Conservation (phyloP, 2,113 vertebrate genomes). For the Diphyllodes magnificus region DNA sequence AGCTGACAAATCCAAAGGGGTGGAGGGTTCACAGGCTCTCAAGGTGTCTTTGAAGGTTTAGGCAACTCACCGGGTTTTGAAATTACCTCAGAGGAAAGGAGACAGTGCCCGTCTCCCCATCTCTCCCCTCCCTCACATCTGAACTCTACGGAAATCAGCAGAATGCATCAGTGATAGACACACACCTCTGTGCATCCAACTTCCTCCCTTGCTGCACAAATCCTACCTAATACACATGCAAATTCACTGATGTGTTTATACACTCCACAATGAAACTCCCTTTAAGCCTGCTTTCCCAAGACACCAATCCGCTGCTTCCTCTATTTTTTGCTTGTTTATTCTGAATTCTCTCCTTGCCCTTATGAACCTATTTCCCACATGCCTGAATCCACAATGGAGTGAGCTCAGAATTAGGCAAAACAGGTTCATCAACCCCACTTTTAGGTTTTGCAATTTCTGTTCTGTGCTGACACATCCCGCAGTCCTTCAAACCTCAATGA, state of each 20-base stretch:
- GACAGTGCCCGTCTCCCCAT: neutral
- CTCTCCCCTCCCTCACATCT: neutral
- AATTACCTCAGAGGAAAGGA: neutral
- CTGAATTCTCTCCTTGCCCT: neutral
- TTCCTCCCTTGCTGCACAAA: neutral
- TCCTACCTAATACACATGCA: neutral
- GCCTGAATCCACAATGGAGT: rapidly evolving
- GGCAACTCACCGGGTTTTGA: neutral
- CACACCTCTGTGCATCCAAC: neutral
- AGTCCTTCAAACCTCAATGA: neutral
- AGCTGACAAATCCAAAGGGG: slow-evolving; percentile 15
- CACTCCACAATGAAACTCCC: neutral
- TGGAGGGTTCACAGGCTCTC: neutral
- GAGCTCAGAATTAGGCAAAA: neutral
- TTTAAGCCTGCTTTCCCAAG: neutral
- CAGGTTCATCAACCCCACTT: neutral
- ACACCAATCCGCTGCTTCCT: neutral
- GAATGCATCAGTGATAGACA: neutral
- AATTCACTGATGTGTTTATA: neutral
- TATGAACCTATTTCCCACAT: neutral
- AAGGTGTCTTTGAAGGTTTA: neutral
- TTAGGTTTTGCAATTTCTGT: neutral
- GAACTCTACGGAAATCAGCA: neutral
- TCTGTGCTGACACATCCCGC: neutral
- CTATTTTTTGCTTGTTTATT: neutral